phyloP scores from a whole-genome alignment of 1,140 invertebrate species.

The Dreissena polymorpha region DNA sequence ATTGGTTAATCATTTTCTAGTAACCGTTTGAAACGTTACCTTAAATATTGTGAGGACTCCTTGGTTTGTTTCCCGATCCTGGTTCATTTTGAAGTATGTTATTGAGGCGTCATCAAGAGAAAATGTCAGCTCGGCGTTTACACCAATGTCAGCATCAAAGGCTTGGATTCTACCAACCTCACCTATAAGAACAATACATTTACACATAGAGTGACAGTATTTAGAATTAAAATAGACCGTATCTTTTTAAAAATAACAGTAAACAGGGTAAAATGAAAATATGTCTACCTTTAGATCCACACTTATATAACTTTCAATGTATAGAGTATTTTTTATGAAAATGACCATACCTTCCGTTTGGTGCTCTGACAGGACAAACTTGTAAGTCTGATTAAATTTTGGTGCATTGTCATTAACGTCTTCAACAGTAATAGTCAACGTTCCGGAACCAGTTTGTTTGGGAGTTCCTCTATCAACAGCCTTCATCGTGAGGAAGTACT shows the following conservation, averaged over 20 bases:
- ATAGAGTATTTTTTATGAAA: not conserved
- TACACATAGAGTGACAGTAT: too few relatives aligned
- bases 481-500: constrained; percentile 22
- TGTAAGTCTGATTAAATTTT: constrained; percentile 38
- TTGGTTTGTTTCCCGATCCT: constrained; percentile 6
- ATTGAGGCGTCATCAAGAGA: constrained; percentile 17
- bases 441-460: constrained; percentile 92
- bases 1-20: too few relatives aligned
- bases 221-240: too few relatives aligned
- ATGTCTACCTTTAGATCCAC: not conserved
- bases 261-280: not conserved
- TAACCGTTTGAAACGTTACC: not conserved
- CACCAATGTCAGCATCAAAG: constrained; percentile 43
- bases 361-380: constrained; percentile 25
- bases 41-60: constrained; percentile 37
- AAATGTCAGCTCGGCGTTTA: constrained; percentile 38
- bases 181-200: not conserved
- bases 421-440: constrained; percentile 95
- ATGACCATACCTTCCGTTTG: constrained; percentile 8
- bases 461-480: constrained; percentile 17
- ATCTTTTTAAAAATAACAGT: too few relatives aligned
- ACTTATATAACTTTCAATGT: not conserved
- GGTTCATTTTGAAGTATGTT: constrained; percentile 36
- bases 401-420: constrained; percentile 93
- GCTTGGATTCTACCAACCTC: constrained; percentile 45